Evolutionary conservation across 2,888 invertebrate genomes (phyloP).

Genomic region (Drosophila parthenogenetica): DNA sequence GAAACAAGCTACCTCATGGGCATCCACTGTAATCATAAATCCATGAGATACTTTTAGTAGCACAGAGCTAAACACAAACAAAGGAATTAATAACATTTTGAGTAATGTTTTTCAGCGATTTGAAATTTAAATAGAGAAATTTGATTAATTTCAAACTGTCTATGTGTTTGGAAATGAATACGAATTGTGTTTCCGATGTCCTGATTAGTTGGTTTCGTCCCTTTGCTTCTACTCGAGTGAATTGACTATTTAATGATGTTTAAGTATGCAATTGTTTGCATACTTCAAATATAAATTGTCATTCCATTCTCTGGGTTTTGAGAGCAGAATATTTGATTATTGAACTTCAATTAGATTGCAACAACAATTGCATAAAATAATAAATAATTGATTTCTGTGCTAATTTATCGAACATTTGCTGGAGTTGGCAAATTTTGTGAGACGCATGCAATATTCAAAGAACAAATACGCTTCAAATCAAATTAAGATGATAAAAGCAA

Average conservation of each 20-base stretch:
- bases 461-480: conserved; percentile 72
- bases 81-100: conserved; percentile 36
- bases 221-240: background rate
- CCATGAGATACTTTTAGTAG: background rate
- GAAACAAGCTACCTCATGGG: conserved; percentile 66
- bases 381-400: conserved; percentile 71
- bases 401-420: conserved; percentile 53
- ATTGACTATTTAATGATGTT: conserved; percentile 1
- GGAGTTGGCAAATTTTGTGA: conserved; percentile 17
- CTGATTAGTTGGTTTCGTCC: background rate
- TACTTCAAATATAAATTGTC: conserved; percentile 8
- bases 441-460: conserved; percentile 11
- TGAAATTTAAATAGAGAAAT: background rate
- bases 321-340: conserved; percentile 20
- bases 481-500: conserved; percentile 81
- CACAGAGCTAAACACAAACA: conserved; percentile 8
- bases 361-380: conserved; percentile 42
- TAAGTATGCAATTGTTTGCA: conserved; percentile 3
- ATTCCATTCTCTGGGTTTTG: background rate
- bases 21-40: conserved; percentile 63
- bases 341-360: conserved; percentile 54
- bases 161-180: too few species aligned
- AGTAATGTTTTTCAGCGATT: background rate
- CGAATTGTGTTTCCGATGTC: too few species aligned
- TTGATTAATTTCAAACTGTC: background rate